Base-by-base conservation (phyloP, 2,888 invertebrate species). In the Clostera curtula region DNA sequence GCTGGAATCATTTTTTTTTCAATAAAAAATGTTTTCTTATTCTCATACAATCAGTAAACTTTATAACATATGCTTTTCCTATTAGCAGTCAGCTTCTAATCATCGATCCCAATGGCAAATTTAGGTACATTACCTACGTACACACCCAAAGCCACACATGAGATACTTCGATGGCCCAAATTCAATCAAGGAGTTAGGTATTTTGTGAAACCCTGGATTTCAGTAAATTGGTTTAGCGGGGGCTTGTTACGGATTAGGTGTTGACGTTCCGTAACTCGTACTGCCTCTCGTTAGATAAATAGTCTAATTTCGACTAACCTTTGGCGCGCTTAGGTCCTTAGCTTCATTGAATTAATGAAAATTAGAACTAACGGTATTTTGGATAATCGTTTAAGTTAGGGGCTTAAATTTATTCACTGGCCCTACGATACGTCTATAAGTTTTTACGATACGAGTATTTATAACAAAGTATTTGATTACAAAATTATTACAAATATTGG, bases 111-210 rank as follows among this genome's bases (percentile, higher is more conserved):
- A 24, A 20, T 3, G 9, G 7, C 25, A 29, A 20, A 21, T 27
- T 41, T 36, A n/a, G n/a, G n/a, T n/a, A n/a, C n/a, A n/a, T 32
- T 36, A 40, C 32, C 18, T 36, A 33, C 25, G 31, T 17, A 34
- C 27, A 30, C 34, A 34, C 29, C 9, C 24, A 46, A 26, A 27
- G 2, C 19, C 14, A 15, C 25, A 36, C 31, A 27, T 29, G 37
- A 38, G 34, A 36, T n/a, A n/a, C n/a, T n/a, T n/a, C n/a, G n/a
- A n/a, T n/a, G n/a, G 32, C 28, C 27, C 29, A 37, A 50, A 45
- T 50, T 50, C 33, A 50, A 50, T 50, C 39, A 50, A 34, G 36
- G 32, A 40, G 36, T 44, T 44, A 19, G 24, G 30, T 42, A 42
- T 50, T 51, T 47, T 42, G 37, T 40, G 34, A 44, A 43, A 38